Evolutionary conservation across 2,113 vertebrate genomes (phyloP).

Genomic region (Urocolius indicus): DNA sequence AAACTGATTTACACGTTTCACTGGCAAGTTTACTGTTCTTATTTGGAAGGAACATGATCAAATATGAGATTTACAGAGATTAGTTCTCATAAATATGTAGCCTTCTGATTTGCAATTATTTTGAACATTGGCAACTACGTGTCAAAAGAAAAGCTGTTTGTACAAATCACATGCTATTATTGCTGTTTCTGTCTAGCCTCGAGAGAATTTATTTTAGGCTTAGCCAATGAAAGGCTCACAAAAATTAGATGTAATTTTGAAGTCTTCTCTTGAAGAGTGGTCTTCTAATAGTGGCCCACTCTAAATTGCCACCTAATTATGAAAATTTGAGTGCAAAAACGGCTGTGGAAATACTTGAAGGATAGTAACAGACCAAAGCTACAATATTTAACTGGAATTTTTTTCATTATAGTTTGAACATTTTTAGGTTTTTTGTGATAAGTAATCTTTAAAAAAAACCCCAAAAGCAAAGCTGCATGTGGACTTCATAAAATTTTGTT

Average conservation of each 20-base stretch:
- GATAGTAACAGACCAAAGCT: neutral
- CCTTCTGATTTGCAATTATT: neutral
- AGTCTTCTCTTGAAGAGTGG: neutral
- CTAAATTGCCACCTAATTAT: neutral
- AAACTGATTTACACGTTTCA: constrained; percentile 57
- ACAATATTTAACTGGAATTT: neutral
- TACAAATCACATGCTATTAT: neutral
- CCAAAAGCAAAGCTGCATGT: neutral
- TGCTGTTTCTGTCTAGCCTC: neutral
- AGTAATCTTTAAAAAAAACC: neutral
- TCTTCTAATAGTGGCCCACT: neutral
- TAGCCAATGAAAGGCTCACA: neutral
- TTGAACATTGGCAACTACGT: neutral
- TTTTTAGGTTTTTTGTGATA: neutral
- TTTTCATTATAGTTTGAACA: neutral
- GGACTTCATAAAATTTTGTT: neutral
- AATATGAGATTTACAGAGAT: neutral
- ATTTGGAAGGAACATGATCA: neutral
- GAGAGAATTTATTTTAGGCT: neutral
- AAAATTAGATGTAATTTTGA: neutral
- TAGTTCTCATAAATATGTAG: constrained; percentile 48
- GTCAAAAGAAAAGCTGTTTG: neutral
- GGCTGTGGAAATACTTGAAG: neutral
- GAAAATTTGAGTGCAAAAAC: neutral
- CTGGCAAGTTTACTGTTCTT: constrained; percentile 36